Percentiles rank a stretch among this genome's conserved stretches.
Conservation (phyloP, 2,888 invertebrate genomes). For the Oscheius sp. region DNA sequence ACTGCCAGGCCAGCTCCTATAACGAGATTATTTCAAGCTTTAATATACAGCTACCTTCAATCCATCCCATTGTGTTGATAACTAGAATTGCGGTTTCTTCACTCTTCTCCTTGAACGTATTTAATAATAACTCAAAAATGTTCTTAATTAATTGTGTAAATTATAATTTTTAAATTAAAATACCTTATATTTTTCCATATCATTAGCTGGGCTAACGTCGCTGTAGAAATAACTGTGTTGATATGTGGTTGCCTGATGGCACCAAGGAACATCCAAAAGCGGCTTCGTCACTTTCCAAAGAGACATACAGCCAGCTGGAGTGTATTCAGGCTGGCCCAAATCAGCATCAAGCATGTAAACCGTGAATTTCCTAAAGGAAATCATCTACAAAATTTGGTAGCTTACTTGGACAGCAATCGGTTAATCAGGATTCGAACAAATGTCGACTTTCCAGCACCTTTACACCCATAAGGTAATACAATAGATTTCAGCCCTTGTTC, state of each 20-base stretch:
- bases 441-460: neutral
- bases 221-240: slow-evolving; percentile 50
- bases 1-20: slow-evolving; percentile 34
- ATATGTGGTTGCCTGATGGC: slow-evolving; percentile 46
- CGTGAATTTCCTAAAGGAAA: slow-evolving; percentile 23
- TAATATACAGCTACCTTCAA: slow-evolving; percentile 59
- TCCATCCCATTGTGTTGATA: slow-evolving; percentile 69
- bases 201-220: slow-evolving; percentile 38
- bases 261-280: slow-evolving; percentile 78
- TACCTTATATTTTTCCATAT: slow-evolving; percentile 24
- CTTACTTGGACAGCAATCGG: neutral
- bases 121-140: slow-evolving; percentile 43
- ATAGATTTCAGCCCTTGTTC: neutral
- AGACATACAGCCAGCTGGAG: slow-evolving; percentile 85
- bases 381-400: neutral
- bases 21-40: too few relatives aligned
- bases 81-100: slow-evolving; percentile 52
- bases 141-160: slow-evolving; percentile 35
- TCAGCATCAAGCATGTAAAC: slow-evolving; percentile 87
- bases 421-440: neutral
- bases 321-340: slow-evolving; percentile 91
- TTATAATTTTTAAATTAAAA: neutral
- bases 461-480: neutral
- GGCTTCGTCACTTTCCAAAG: slow-evolving; percentile 80
- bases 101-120: slow-evolving; percentile 39